Conservation (phyloP, 2,888 invertebrate species). For the Lymantria monacha region DNA sequence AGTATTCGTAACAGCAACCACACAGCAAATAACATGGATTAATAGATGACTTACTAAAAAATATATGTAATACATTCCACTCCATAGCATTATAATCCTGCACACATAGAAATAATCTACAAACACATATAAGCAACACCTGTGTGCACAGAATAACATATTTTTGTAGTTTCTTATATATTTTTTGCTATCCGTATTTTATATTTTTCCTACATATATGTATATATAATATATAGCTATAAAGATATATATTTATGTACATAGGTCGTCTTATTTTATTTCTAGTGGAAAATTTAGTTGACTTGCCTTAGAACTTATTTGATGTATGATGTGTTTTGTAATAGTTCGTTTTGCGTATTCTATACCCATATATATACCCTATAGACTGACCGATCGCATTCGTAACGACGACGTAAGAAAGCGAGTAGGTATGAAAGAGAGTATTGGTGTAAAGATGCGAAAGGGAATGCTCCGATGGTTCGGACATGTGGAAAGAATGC, state of each 20-base stretch:
- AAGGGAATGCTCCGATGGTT: too few species aligned
- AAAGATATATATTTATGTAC: slow-evolving; percentile 13
- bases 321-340: too few species aligned
- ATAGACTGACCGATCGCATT: too few species aligned
- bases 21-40: too few species aligned
- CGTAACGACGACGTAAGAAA: too few species aligned
- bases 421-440: too few species aligned
- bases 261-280: slow-evolving; percentile 23
- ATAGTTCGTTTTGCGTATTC: too few species aligned
- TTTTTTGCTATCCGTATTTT: slow-evolving; percentile 73
- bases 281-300: slow-evolving; percentile 15
- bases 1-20: too few species aligned
- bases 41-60: too few species aligned
- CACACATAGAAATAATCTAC: slow-evolving; percentile 42
- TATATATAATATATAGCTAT: slow-evolving; percentile 43
- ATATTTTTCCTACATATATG: slow-evolving; percentile 74
- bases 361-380: too few species aligned
- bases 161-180: slow-evolving; percentile 80
- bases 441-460: too few species aligned
- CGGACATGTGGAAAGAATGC: too few species aligned
- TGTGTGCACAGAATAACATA: slow-evolving; percentile 79
- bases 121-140: slow-evolving; percentile 47
- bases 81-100: slow-evolving; percentile 38
- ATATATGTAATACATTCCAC: slow-evolving; percentile 18
- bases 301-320: background rate